A percentile compares a stretch with the other conserved stretches of the same genome.
These are phyloP conservation scores for Cyrtonyx montezumae DNA, from an alignment of 2,113 vertebrate genomes.

Conservation along the genomic window DNA sequence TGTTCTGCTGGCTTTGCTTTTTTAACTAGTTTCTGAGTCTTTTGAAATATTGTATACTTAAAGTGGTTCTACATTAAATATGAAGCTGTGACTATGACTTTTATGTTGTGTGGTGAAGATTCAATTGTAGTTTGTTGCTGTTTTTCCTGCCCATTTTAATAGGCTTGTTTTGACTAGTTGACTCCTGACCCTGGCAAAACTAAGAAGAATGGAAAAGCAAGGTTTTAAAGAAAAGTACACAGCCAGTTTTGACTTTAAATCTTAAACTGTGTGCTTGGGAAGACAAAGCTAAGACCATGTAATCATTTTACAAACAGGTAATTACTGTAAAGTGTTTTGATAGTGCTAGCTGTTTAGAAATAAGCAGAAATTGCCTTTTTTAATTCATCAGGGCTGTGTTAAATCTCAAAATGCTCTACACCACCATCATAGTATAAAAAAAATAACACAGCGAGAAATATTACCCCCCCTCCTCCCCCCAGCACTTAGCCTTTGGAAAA, in stretches of 20 bases:
- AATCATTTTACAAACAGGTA: not conserved
- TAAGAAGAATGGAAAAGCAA: not conserved
- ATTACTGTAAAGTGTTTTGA: not conserved
- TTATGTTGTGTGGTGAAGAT: constrained; percentile 29
- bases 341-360: not conserved
- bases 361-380: not conserved
- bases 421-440: not conserved
- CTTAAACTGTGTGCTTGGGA: not conserved
- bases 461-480: not conserved
- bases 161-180: not conserved
- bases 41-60: constrained; percentile 62
- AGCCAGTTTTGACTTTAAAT: not conserved
- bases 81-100: constrained; percentile 65
- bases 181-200: not conserved
- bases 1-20: constrained; percentile 44
- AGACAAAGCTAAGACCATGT: not conserved
- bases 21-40: constrained; percentile 58
- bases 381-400: not conserved
- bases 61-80: constrained; percentile 71
- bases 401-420: not conserved
- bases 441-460: not conserved
- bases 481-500: not conserved
- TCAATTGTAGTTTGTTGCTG: not conserved
- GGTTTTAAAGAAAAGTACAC: not conserved
- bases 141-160: not conserved